A percentile compares a stretch with the other conserved stretches of the same genome.
Evolutionary conservation across 2,888 invertebrate genomes (phyloP).

Genomic region (Athripsodes cinereus): DNA sequence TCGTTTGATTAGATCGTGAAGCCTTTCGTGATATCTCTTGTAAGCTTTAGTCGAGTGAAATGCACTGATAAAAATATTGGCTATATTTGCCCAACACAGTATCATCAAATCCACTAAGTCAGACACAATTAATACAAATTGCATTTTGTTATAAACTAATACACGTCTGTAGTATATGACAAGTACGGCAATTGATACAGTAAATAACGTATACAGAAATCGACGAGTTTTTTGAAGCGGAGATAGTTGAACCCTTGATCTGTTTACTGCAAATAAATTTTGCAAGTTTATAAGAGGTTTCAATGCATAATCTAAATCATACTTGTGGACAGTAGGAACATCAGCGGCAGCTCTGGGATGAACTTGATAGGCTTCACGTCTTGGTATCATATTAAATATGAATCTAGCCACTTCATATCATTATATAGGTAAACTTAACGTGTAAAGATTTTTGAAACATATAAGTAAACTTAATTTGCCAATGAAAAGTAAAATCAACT

Average conservation of each 20-base stretch:
- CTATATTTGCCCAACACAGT: not conserved
- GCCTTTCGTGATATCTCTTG: not conserved
- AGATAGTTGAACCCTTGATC: not conserved
- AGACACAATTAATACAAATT: not conserved
- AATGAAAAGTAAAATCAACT: no score
- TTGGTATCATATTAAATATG: no score
- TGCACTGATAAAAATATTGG: not conserved
- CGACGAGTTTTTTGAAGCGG: not conserved
- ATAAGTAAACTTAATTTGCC: constrained; percentile 20
- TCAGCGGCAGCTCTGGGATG: no score
- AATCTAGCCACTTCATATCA: not conserved
- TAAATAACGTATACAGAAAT: not conserved
- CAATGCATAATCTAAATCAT: not conserved
- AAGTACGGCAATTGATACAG: not conserved
- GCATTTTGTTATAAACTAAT: not conserved
- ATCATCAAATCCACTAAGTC: not conserved
- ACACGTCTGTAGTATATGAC: not conserved
- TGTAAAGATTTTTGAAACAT: not conserved
- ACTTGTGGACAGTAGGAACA: no score
- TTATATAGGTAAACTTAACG: not conserved
- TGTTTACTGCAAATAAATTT: not conserved
- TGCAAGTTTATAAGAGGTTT: not conserved
- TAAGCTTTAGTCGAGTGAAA: not conserved
- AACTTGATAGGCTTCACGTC: no score
- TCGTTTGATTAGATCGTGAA: not conserved